phyloP scores from a whole-genome alignment of 30 jellyfish, hydroid and myxozoan species.

The Cassiopea andromeda region DNA sequence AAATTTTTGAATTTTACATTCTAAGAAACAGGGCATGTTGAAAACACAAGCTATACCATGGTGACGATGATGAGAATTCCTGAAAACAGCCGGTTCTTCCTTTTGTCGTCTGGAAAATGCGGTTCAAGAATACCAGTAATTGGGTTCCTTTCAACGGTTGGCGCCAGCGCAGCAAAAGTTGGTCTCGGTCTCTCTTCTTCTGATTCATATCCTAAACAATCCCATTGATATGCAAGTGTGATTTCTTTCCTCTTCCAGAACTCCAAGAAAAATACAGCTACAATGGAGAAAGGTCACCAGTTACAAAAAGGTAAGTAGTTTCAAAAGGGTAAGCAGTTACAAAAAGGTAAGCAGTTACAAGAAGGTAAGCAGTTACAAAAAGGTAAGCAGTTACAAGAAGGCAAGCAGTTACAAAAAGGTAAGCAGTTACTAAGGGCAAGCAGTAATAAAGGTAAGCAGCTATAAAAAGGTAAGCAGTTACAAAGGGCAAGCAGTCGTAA shows the following conservation, averaged over 20 bases:
- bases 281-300: not conserved
- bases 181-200: constrained; percentile 99
- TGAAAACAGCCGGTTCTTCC: constrained; percentile 93
- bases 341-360: too few relatives aligned
- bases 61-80: constrained; percentile 93
- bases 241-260: constrained; percentile 98
- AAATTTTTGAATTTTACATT: too few relatives aligned
- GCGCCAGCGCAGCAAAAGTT: constrained; percentile 99
- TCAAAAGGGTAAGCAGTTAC: too few relatives aligned
- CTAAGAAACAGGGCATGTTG: not conserved
- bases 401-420: too few relatives aligned
- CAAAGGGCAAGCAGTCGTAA: too few relatives aligned
- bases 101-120: constrained; percentile 92
- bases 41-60: constrained; percentile 70
- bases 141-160: constrained; percentile 98
- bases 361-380: too few relatives aligned
- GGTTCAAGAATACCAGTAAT: constrained; percentile 99
- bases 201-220: constrained; percentile 96
- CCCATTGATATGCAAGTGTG: constrained; percentile 99
- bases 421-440: too few relatives aligned
- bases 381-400: too few relatives aligned
- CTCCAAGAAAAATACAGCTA: constrained; percentile 97
- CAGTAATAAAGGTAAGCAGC: too few relatives aligned
- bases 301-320: too few relatives aligned
- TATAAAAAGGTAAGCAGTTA: too few relatives aligned